phyloP scores from a whole-genome alignment of 1,140 invertebrate species.

The Drosophila repleta region DNA sequence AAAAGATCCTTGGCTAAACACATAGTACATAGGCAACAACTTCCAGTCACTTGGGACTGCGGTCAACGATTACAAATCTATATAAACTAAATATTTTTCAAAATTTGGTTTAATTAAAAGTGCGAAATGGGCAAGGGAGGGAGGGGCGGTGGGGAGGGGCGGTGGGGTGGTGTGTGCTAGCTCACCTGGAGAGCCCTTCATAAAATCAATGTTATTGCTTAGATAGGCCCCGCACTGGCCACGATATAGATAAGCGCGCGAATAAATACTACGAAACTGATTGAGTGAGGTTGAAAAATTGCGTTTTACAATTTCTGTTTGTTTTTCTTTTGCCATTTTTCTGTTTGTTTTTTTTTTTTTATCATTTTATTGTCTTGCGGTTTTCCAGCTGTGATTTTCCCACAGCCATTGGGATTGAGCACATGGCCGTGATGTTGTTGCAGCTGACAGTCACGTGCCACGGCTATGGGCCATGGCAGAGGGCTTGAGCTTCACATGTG shows the following conservation, averaged over 20 bases:
- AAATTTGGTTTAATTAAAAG: background rate
- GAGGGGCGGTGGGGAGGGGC: background rate
- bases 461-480: too few relatives aligned
- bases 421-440: background rate
- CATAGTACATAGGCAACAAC: too few relatives aligned
- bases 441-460: too few relatives aligned
- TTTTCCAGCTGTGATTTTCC: conserved; percentile 7
- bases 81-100: too few relatives aligned
- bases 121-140: too few relatives aligned
- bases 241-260: conserved; percentile 14
- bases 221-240: conserved; percentile 4
- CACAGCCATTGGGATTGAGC: background rate
- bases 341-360: background rate
- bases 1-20: background rate
- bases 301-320: conserved; percentile 11
- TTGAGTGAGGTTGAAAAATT: conserved; percentile 20
- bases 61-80: background rate
- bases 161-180: background rate
- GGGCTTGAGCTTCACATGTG: too few relatives aligned
- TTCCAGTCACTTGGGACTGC: background rate
- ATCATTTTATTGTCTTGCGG: background rate
- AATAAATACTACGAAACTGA: conserved; percentile 29
- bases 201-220: conserved; percentile 21
- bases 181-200: conserved; percentile 26
- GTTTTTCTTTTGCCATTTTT: background rate